Conservation (phyloP, 2,113 vertebrate species). For the Psephotus haematonotus region DNA sequence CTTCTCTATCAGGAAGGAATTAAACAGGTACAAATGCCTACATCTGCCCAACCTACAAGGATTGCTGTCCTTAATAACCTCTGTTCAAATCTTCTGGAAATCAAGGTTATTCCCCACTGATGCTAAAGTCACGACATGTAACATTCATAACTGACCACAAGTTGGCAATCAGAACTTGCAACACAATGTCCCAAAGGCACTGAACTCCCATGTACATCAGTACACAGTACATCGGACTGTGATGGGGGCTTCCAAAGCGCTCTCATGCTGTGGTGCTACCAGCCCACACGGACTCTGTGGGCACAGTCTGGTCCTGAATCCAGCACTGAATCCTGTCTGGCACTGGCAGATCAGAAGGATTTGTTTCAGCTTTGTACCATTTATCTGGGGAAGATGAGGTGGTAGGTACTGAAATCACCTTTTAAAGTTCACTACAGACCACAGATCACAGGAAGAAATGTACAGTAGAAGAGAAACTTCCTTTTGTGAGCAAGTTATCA, state of each 20-base stretch:
- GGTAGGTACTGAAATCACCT: background rate
- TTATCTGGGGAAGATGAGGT: background rate
- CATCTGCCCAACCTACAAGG: background rate
- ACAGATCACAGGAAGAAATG: background rate
- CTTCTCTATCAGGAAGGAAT: background rate
- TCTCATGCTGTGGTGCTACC: background rate
- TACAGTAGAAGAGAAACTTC: background rate
- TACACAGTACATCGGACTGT: background rate
- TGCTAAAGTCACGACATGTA: rapidly evolving
- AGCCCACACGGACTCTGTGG: rapidly evolving
- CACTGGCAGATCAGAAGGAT: background rate
- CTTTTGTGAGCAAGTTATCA: background rate
- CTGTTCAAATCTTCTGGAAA: background rate
- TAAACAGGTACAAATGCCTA: background rate
- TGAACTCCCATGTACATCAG: rapidly evolving
- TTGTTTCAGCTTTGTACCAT: background rate
- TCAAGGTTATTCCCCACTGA: rapidly evolving
- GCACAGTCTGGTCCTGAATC: background rate
- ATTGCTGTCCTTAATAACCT: background rate
- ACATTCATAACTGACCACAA: rapidly evolving
- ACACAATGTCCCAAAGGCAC: background rate
- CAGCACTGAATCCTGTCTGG: background rate
- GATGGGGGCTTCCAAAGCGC: rapidly evolving
- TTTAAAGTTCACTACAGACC: background rate
- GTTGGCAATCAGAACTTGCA: background rate